Evolutionary conservation across 2,113 vertebrate species (phyloP).

Genomic region (Pterocles orientalis): DNA sequence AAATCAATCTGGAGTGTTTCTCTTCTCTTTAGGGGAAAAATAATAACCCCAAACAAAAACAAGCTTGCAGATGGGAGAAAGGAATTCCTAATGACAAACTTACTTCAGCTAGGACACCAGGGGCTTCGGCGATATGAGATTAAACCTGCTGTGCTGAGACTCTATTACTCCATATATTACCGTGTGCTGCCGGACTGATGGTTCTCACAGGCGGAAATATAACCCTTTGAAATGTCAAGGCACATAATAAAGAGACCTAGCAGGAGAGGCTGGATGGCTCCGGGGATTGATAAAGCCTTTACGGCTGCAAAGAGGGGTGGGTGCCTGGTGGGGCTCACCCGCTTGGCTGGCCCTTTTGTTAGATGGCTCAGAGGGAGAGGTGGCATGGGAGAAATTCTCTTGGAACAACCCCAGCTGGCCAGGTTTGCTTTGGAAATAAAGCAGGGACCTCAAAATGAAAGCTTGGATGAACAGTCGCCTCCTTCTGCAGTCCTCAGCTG

Average conservation of each 20-base stretch:
- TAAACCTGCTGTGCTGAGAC: slow-evolving; percentile 69
- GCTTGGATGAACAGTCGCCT: background rate
- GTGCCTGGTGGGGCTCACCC: background rate
- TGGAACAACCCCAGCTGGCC: background rate
- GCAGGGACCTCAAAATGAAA: background rate
- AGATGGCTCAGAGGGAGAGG: background rate
- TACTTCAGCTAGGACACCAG: slow-evolving; percentile 61
- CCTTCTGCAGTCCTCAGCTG: background rate
- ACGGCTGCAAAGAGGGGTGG: background rate
- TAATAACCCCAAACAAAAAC: slow-evolving; percentile 70
- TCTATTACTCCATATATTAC: slow-evolving; percentile 74
- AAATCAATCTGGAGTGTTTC: slow-evolving; percentile 65
- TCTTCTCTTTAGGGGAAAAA: slow-evolving; percentile 71
- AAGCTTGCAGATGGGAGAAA: slow-evolving; percentile 49
- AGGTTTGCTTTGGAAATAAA: background rate
- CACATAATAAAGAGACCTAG: slow-evolving; percentile 72
- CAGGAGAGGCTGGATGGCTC: slow-evolving; percentile 65
- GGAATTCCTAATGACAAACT: slow-evolving; percentile 73
- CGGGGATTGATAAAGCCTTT: slow-evolving; percentile 59
- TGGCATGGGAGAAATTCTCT: slow-evolving; percentile 30
- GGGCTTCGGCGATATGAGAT: slow-evolving; percentile 71
- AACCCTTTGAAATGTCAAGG: slow-evolving; percentile 70
- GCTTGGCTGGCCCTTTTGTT: background rate
- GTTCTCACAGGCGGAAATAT: slow-evolving; percentile 70
- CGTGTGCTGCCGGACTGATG: slow-evolving; percentile 64